A percentile compares a stretch with the other conserved stretches of the same genome.
Evolutionary conservation across 2,797 vertebrate genomes (phyloP).

Genomic region (Cyclopterus lumpus): DNA sequence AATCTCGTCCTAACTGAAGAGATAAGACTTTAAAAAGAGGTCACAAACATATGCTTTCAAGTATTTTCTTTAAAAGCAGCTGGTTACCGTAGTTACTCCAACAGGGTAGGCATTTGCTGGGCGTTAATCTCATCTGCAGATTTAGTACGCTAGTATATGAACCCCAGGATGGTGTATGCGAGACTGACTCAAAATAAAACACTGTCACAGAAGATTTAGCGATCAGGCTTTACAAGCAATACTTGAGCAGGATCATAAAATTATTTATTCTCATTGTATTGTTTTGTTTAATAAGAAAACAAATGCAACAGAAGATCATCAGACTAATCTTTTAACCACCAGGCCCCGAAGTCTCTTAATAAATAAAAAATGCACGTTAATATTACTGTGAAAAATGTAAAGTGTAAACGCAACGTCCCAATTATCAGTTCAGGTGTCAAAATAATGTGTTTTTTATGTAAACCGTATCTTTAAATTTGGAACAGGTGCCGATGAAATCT

Average conservation of each 20-base stretch:
- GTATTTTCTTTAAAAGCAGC: not conserved
- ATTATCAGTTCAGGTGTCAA: slow-evolving; percentile 31
- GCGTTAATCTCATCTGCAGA: not conserved
- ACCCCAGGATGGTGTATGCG: not conserved
- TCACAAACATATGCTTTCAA: not conserved
- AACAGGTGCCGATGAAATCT: slow-evolving; percentile 67
- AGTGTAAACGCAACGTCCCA: slow-evolving; percentile 1
- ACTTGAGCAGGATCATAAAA: not conserved
- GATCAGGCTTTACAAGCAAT: slow-evolving; percentile 3
- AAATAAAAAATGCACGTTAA: not conserved
- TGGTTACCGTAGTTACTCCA: not conserved
- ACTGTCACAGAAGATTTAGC: not conserved
- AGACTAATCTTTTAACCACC: not conserved
- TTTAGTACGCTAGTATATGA: not conserved
- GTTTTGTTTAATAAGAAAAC: not conserved
- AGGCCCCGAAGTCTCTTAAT: not conserved
- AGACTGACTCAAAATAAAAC: not conserved
- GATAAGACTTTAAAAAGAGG: slow-evolving; percentile 1
- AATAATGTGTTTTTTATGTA: slow-evolving; percentile 30
- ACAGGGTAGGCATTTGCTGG: not conserved
- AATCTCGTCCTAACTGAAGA: not conserved
- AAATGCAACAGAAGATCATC: not conserved
- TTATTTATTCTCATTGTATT: not conserved
- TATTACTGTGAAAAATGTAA: slow-evolving; percentile 33
- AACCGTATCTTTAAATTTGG: slow-evolving; percentile 56